Evolutionary conservation across 2,797 vertebrate species (phyloP).

Genomic region (Argentina silus): DNA sequence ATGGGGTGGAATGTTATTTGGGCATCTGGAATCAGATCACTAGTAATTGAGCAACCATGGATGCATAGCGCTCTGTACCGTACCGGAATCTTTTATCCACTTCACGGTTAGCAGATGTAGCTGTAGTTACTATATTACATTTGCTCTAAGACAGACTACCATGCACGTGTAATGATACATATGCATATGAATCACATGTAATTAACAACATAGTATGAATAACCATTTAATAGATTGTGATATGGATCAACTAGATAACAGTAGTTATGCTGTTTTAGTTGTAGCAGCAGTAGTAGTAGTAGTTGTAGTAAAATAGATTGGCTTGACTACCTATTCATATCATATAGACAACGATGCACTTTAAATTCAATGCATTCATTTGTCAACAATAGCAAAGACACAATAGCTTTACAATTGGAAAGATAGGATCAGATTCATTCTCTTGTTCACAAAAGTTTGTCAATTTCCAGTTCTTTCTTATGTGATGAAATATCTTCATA

Average conservation of each 20-base stretch:
- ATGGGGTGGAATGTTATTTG: constrained; percentile 17
- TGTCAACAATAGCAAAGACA: constrained; percentile 34
- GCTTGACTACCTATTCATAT: constrained; percentile 60
- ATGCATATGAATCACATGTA: background rate
- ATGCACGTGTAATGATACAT: background rate
- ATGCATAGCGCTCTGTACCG: constrained; percentile 8
- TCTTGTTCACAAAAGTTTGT: constrained; percentile 22
- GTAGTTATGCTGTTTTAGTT: background rate
- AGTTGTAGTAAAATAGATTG: constrained; percentile 29
- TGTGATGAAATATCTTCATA: constrained; percentile 45
- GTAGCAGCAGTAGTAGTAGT: constrained; percentile 5
- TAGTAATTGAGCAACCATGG: constrained; percentile 56
- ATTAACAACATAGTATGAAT: constrained; percentile 1
- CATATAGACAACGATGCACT: constrained; percentile 75
- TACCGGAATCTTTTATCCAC: constrained; percentile 46
- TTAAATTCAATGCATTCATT: constrained; percentile 71
- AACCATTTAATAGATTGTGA: constrained; percentile 17
- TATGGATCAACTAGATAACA: constrained; percentile 9
- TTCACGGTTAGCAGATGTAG: constrained; percentile 2
- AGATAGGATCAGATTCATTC: background rate
- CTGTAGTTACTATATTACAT: background rate
- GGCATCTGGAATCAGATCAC: constrained; percentile 65
- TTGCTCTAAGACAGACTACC: background rate
- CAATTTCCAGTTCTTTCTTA: constrained; percentile 21
- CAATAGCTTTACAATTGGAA: background rate